Conservation (phyloP, 2,797 vertebrate genomes). For the Dermochelys coriacea region DNA sequence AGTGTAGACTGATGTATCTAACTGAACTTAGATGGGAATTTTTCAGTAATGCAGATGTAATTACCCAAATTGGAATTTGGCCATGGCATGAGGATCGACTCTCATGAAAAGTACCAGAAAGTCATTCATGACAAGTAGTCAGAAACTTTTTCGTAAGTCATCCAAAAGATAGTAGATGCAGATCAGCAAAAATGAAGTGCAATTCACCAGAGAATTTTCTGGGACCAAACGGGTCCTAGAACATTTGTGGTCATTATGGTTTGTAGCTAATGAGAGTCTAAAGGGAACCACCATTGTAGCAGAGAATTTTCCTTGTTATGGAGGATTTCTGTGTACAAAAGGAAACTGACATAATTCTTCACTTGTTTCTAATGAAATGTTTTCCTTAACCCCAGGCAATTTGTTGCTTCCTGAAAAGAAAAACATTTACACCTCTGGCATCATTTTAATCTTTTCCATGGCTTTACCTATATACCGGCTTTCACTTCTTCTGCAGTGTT, state of each 20-base stretch:
- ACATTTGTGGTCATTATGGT: not conserved
- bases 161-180: not conserved
- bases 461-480: constrained; percentile 47
- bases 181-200: not conserved
- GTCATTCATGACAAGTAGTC: not conserved
- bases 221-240: not conserved
- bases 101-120: constrained; percentile 4
- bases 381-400: constrained; percentile 44
- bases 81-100: not conserved
- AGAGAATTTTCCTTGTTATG: not conserved
- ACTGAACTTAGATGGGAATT: not conserved
- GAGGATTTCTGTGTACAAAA: not conserved
- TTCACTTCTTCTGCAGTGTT: constrained; percentile 53
- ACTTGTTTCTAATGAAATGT: constrained; percentile 36
- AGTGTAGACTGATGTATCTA: not conserved
- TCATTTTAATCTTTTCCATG: constrained; percentile 31
- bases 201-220: not conserved
- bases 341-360: constrained; percentile 21
- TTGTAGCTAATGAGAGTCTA: not conserved
- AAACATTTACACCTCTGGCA: constrained; percentile 11
- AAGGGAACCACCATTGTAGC: not conserved
- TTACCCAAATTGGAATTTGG: constrained; percentile 10
- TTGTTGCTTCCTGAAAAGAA: constrained; percentile 28
- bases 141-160: constrained; percentile 28
- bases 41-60: not conserved